Evolutionary conservation across 2,113 vertebrate species (phyloP).

Genomic region (Trichechus manatus): DNA sequence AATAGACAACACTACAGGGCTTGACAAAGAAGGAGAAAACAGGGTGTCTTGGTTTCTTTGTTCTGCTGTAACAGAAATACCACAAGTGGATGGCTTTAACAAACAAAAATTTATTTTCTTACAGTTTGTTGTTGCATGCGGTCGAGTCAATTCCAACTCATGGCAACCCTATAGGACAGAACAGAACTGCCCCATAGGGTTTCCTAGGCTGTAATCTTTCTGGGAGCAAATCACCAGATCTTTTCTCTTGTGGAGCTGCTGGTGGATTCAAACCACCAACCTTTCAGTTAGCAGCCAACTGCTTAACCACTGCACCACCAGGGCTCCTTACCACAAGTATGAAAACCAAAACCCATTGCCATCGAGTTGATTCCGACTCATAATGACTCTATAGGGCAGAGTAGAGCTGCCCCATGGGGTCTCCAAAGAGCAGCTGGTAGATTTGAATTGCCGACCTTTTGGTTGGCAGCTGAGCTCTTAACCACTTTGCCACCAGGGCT

Average conservation of each 20-base stretch:
- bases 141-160: not conserved
- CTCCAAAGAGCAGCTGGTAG: no score
- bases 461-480: no score
- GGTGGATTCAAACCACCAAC: not conserved
- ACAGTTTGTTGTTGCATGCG: not conserved
- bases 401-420: no score
- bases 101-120: not conserved
- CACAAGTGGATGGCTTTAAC: not conserved
- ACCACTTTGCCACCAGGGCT: no score
- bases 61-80: not conserved
- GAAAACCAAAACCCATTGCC: no score
- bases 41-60: not conserved
- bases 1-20: not conserved
- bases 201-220: not conserved
- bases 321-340: no score
- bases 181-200: not conserved
- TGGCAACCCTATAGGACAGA: no score
- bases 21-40: conserved; percentile 1
- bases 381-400: no score
- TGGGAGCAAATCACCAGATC: not conserved
- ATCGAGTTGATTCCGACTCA: no score
- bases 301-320: no score
- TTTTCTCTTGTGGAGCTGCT: not conserved
- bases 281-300: not conserved
- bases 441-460: not conserved